These are phyloP conservation scores for Echinarachnius parma DNA, from an alignment of 53 echinoderm and acorn worm genomes.

Conservation along the genomic window DNA sequence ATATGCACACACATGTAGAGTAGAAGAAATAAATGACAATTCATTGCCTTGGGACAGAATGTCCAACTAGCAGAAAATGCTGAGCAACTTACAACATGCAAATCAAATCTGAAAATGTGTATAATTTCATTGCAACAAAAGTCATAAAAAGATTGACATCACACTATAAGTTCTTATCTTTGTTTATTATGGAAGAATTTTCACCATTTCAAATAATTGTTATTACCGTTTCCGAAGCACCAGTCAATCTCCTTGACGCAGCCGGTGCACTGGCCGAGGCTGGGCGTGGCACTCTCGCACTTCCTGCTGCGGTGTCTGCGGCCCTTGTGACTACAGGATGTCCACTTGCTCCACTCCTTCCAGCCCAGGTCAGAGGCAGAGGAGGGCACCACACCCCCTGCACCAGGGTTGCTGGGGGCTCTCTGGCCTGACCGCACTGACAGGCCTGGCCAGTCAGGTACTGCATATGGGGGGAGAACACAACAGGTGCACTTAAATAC, in stretches of 20 bases:
- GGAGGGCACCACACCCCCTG: background rate
- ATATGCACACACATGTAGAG: too few relatives aligned
- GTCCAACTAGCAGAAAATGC: too few relatives aligned
- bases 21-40: too few relatives aligned
- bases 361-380: constrained; percentile 41
- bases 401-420: background rate
- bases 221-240: constrained; percentile 61
- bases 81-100: too few relatives aligned
- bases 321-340: constrained; percentile 57
- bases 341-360: constrained; percentile 76
- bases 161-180: too few relatives aligned
- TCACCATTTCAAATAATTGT: too few relatives aligned
- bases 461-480: background rate
- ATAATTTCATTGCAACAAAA: too few relatives aligned
- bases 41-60: too few relatives aligned
- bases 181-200: too few relatives aligned
- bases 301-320: constrained; percentile 80
- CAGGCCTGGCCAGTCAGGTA: constrained; percentile 40
- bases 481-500: too few relatives aligned
- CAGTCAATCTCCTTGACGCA: constrained; percentile 81
- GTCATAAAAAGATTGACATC: too few relatives aligned
- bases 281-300: constrained; percentile 56
- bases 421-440: constrained; percentile 34
- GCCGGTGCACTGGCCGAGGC: constrained; percentile 59
- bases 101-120: too few relatives aligned